Base-by-base conservation (phyloP, 2,113 vertebrate species). In the Pristiophorus japonicus region DNA sequence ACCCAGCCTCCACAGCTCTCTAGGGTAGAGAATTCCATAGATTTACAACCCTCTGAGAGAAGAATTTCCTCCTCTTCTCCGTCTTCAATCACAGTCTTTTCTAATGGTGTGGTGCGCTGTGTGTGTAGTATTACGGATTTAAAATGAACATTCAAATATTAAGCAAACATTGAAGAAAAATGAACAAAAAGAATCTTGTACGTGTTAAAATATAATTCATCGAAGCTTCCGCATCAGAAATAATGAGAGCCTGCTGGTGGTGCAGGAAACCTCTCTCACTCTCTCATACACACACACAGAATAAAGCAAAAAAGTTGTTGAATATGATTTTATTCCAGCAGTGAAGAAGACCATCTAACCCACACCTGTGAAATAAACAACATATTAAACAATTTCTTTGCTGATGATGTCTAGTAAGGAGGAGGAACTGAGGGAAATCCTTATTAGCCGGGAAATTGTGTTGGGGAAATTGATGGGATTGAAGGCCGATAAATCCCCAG, bases 91-190 rank as follows among this genome's bases (percentile, higher is more conserved):
- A 65, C 14, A 38, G 45, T 5, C 16, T 42, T 93, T 93, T 63
- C 91, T 38, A 42, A 93, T 93, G 38, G 1, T 88, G 85, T 88
- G 51, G 47, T 27, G 51, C 55, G 27, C 45, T 30, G 51, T 12
- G 85, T 18, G 34, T 92, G 51, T 59, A 59, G 55, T 92, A 24
- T 63, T 20, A n/a, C 14, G n/a, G 34, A 92, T 92, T 92, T 59
- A 92, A 11, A 47, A 51, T 87, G 84, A 47, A 87, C 47, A 45
- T 91, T 91, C 51, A 62, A 91, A 30, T 91, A 91, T 91, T 91
- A 30, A 34, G 27, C 27, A 92, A 92, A n/a, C 34, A 20, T 20
- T 63, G 1, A 92, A 63, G 59, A 59, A 59, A 59, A 59, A 90
- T 24, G 34, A 38, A 84, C n/a, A 92, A 51, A 47, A 59, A n/a